Evolutionary conservation across 2,113 vertebrate species (phyloP).

Genomic region (Shinisaurus crocodilurus): DNA sequence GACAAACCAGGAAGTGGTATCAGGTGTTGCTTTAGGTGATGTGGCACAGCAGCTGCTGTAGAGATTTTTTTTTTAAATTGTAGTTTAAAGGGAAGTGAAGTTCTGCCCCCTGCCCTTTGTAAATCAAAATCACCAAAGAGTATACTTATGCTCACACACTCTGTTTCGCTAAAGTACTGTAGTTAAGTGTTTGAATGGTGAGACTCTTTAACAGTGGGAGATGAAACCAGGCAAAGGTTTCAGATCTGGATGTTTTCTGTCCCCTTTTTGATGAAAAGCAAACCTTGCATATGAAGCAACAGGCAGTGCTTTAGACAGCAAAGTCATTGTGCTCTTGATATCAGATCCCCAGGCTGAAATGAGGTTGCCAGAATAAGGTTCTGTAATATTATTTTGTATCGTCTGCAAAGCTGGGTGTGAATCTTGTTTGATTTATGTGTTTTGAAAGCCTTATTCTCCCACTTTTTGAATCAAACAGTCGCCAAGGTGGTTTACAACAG

Average conservation of each 20-base stretch:
- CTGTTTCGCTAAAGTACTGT: not conserved
- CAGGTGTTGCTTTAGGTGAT: slow-evolving; percentile 38
- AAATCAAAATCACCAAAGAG: not conserved
- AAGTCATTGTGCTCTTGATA: not conserved
- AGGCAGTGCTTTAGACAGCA: not conserved
- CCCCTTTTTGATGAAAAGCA: not conserved
- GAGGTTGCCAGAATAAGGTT: not conserved
- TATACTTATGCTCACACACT: not conserved
- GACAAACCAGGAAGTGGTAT: slow-evolving; percentile 60
- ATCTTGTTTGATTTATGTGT: not conserved
- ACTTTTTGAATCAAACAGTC: not conserved
- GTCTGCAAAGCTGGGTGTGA: not conserved
- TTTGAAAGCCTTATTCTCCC: not conserved
- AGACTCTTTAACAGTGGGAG: not conserved
- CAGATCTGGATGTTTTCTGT: not conserved
- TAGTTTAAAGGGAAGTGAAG: not conserved
- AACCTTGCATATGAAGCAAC: not conserved
- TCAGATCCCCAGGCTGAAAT: not conserved
- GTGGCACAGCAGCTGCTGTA: slow-evolving; percentile 41
- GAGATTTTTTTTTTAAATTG: slow-evolving; percentile 14
- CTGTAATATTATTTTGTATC: not conserved
- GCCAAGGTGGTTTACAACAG: no score
- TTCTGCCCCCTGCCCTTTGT: not conserved
- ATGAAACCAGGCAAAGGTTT: not conserved
- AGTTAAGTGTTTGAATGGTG: not conserved